Evolutionary conservation across 2,113 vertebrate species (phyloP), one percentile per base, ranked within the genome.

Genomic region (Rutilus rutilus): DNA sequence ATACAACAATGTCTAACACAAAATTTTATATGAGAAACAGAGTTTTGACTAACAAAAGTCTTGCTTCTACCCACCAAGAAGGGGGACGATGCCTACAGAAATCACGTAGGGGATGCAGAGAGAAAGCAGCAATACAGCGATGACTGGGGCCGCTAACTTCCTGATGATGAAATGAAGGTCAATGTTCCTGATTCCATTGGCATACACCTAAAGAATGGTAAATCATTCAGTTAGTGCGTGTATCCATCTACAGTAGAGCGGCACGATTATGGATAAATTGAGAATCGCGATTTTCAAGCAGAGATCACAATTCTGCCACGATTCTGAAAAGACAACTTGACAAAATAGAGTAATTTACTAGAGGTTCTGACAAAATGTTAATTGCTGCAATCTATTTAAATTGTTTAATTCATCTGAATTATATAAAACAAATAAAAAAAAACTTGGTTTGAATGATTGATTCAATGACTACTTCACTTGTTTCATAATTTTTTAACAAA

Each of bases 141-240:
- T 99, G 27, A 99, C 98, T 0, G 98, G 98, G 14, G 97, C 96
- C 6, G 98, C 98, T 93, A 99, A 94, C 86, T 97, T 99, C 12
- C 95, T 95, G 89, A 99, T 96, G 89, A 99, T 99, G 91, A 98
- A 99, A 85, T 99, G 97, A 67, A 99, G 96, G 87, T 99, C 97
- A 57, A 99, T 99, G 94, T 99, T 99, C 78, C 98, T 97, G 91
- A 99, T 99, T 0, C 98, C 98, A 62, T 99, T 99, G 87, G 98
- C 98, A 65, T 99, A 99, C 67, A 99, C 97, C 97, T 96, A 81
- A 67, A n/a, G 84, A 36, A 33, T 19, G 19, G 33, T 45, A 77
- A 75, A 45, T 62, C 21, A n/a, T 52, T 59, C 14, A 25, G 50
- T 83, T 39, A 82, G 45, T 21, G 30, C n/a, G 33, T 42, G 14